phyloP scores from a whole-genome alignment of 37 sponge, comb jelly and placozoan species.

The Crambe crambe region DNA sequence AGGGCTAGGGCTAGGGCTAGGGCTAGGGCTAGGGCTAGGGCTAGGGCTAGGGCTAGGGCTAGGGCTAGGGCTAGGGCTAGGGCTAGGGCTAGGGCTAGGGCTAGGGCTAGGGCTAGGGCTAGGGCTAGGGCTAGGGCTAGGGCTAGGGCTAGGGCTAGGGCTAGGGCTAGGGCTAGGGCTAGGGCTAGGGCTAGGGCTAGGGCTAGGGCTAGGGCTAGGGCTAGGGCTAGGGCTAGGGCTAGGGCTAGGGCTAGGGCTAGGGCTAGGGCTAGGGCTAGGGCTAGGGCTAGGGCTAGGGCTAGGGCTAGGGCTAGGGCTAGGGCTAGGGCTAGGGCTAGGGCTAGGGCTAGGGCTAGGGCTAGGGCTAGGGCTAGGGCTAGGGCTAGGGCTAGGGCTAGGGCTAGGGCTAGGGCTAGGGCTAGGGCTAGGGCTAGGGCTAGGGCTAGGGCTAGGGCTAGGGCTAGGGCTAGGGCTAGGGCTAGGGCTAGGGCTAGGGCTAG shows the following conservation, averaged over 20 bases:
- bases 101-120: constrained; percentile 1
- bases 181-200: background rate
- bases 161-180: background rate
- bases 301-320: constrained; percentile 1
- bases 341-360: constrained; percentile 1
- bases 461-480: constrained; percentile 1
- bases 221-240: constrained; percentile 1
- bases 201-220: background rate
- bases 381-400: constrained; percentile 1
- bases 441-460: constrained; percentile 1
- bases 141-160: background rate
- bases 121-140: background rate
- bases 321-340: constrained; percentile 1
- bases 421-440: constrained; percentile 1
- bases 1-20: background rate
- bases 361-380: constrained; percentile 1
- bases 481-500: constrained; percentile 1
- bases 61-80: constrained; percentile 1
- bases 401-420: constrained; percentile 1
- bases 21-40: constrained; percentile 1
- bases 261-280: constrained; percentile 1
- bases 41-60: constrained; percentile 1
- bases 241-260: constrained; percentile 1
- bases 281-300: constrained; percentile 1
- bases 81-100: constrained; percentile 1